Evolutionary conservation across 1,140 invertebrate species (phyloP).

Genomic region (Brachionus rubens): DNA sequence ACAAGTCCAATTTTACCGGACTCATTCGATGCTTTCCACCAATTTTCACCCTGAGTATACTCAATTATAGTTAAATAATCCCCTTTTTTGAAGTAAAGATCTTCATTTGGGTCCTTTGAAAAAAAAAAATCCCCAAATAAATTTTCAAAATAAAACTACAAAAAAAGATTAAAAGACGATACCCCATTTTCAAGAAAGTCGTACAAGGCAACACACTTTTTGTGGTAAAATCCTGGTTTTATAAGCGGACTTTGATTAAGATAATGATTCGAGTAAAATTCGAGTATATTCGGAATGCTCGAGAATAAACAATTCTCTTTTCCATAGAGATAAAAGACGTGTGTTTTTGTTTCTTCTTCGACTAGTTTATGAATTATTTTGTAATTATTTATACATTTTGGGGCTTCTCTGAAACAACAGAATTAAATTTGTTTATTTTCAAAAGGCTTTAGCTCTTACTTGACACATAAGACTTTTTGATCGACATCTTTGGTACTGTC

Average conservation of each 20-base stretch:
- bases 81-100: constrained; percentile 44
- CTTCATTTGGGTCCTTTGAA: constrained; percentile 44
- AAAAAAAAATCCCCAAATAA: not conserved
- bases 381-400: constrained; percentile 45
- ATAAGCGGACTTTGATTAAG: constrained; percentile 31
- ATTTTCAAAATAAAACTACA: not conserved
- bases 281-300: constrained; percentile 29
- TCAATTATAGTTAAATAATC: constrained; percentile 24
- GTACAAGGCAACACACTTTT: constrained; percentile 10
- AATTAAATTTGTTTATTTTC: too few relatives aligned
- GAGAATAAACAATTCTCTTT: constrained; percentile 37
- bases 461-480: constrained; percentile 45
- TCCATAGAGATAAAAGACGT: constrained; percentile 33
- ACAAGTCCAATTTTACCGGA: constrained; percentile 10
- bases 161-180: not conserved
- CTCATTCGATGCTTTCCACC: constrained; percentile 27
- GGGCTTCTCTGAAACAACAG: too few relatives aligned
- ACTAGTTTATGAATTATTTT: constrained; percentile 25
- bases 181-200: constrained; percentile 41
- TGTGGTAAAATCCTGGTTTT: constrained; percentile 42
- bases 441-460: too few relatives aligned
- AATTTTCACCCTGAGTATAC: constrained; percentile 43
- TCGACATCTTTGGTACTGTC: constrained; percentile 37
- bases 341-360: not conserved
- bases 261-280: constrained; percentile 45